A percentile compares a stretch with the other conserved stretches of the same genome.
Evolutionary conservation across 2,797 vertebrate species (phyloP).

Genomic region (Botia kubotai): DNA sequence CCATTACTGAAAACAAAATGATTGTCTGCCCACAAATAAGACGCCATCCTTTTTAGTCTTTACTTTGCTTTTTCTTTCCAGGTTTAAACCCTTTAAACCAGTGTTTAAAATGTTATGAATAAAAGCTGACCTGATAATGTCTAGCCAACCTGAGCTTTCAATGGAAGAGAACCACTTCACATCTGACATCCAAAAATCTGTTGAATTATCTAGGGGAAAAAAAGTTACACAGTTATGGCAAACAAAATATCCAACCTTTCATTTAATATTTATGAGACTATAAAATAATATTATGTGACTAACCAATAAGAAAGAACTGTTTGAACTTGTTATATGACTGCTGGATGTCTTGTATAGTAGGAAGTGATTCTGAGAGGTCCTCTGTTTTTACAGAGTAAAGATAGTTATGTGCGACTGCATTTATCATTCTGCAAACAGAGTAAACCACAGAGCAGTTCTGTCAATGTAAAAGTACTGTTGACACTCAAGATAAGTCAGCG

Average conservation of each 20-base stretch:
- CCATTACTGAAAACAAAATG: neutral
- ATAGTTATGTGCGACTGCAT: conserved; percentile 68
- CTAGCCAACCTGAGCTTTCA: conserved; percentile 87
- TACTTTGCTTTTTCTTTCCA: neutral
- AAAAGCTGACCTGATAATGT: conserved; percentile 83
- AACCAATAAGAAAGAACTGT: conserved; percentile 87
- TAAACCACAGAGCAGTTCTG: neutral
- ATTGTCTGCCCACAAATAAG: too few relatives aligned
- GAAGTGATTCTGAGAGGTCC: conserved; percentile 83
- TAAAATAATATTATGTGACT: conserved; percentile 55
- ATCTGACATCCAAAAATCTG: conserved; percentile 89
- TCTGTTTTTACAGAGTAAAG: conserved; percentile 79
- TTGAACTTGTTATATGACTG: conserved; percentile 85
- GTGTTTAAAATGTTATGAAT: neutral
- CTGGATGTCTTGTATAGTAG: conserved; percentile 85
- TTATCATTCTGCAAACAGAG: conserved; percentile 64
- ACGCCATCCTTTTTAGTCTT: too few relatives aligned
- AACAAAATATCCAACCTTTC: neutral
- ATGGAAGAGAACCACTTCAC: conserved; percentile 89
- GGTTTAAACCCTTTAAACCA: neutral
- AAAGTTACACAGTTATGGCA: neutral
- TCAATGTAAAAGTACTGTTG: conserved; percentile 2
- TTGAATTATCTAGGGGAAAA: conserved; percentile 78
- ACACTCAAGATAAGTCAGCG: neutral
- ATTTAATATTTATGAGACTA: neutral